Base-by-base conservation (phyloP, 2,888 invertebrate genomes). In the Pristionchus maxplancki region DNA sequence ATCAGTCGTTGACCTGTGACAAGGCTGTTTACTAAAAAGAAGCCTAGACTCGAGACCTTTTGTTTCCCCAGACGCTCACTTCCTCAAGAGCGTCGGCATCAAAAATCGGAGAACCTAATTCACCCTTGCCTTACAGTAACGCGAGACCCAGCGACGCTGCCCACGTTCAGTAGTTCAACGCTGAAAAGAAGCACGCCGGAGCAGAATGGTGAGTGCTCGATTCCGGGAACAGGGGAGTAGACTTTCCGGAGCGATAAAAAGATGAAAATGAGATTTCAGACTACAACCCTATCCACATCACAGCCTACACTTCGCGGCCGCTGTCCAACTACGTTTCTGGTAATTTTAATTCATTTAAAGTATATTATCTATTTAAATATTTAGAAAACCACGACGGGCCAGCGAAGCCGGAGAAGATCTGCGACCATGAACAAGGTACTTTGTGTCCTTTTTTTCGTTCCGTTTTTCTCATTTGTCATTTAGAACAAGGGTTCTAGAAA, bases 291-390 rank as follows among this genome's bases (percentile, higher is more conserved):
- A 31, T 64, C 20, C 64, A 85, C n/a, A 40, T 85, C 58, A 28
- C 62, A 11, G 85, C 85, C n/a, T 85, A 85, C 85, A 85, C 85
- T 8, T 64, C 85, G 24, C 24, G 85, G 64, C 85, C 85, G 40
- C 24, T 85, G 44, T 64, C 48, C 15, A 81, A 81, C 31, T 50
- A 81, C 50, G 71, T 74, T 20, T n/a, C 44, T 48, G 78, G 37
- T 53, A 34, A 53, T 1, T 48, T 44, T 48, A 31, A 9, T 81
- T 81, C 4, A 48, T 40, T 37, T 40, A 20, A 74, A 40, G n/a
- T 74, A 40, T 40, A 40, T 74, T n/a, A n/a, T n/a, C n/a, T n/a
- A n/a, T n/a, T 2, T 9, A n/a, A 24, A 8, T n/a, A 5, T 74
- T 74, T 20, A 48, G 31, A 81, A 17, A 81, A 48, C 81, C 28